phyloP scores from a whole-genome alignment of 2,113 vertebrate species.

The Rhinichthys klamathensis region DNA sequence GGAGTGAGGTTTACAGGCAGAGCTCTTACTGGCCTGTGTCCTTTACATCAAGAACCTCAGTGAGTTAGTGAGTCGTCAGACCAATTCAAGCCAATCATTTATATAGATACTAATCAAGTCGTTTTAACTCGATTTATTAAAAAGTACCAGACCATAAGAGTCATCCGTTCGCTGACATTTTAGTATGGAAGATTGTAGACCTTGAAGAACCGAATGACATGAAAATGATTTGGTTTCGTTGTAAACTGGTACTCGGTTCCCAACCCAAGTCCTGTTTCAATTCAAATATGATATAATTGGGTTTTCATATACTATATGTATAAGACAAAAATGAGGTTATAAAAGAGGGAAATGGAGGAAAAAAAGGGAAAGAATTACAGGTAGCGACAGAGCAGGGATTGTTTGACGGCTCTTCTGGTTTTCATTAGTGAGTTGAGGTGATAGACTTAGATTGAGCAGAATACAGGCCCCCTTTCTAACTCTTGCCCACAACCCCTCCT shows the following conservation, averaged over 20 bases:
- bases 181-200: no score
- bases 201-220: not conserved
- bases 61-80: not conserved
- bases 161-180: no score
- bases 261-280: not conserved
- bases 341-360: slow-evolving; percentile 1
- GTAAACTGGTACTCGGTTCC: not conserved
- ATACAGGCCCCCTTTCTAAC: slow-evolving; percentile 70
- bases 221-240: not conserved
- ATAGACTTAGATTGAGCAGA: slow-evolving; percentile 71
- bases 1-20: no score
- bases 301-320: not conserved
- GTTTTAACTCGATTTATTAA: not conserved
- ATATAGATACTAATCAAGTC: not conserved
- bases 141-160: no score
- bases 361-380: slow-evolving; percentile 64
- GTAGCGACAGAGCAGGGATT: slow-evolving; percentile 77
- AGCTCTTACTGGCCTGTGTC: no score
- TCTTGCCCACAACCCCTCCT: slow-evolving; percentile 45
- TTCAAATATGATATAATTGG: not conserved
- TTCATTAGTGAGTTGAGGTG: slow-evolving; percentile 72
- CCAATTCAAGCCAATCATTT: not conserved
- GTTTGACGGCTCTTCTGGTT: slow-evolving; percentile 81
- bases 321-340: slow-evolving; percentile 1
- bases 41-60: not conserved